These are phyloP conservation scores for Pseudochaenichthys georgianus DNA, from an alignment of 2,797 vertebrate species.

Conservation along the genomic window DNA sequence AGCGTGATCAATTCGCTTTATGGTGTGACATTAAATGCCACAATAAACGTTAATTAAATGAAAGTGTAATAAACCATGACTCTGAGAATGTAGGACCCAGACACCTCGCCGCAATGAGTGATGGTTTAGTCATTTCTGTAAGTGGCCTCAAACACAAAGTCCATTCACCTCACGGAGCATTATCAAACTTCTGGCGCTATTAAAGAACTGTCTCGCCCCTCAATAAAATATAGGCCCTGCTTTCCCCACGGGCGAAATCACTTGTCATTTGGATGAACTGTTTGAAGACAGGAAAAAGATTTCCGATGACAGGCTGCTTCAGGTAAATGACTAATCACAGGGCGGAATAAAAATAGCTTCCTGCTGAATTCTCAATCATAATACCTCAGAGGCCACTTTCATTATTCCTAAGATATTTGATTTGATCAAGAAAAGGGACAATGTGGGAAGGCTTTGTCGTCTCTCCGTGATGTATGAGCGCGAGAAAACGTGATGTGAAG, in stretches of 20 bases:
- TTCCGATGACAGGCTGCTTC: slow-evolving; percentile 80
- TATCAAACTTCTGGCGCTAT: slow-evolving; percentile 73
- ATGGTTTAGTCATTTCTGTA: slow-evolving; percentile 59
- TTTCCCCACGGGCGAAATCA: slow-evolving; percentile 70
- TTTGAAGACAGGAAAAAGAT: slow-evolving; percentile 81
- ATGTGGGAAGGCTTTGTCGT: slow-evolving; percentile 56
- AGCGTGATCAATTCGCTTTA: slow-evolving; percentile 14
- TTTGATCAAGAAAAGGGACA: slow-evolving; percentile 42
- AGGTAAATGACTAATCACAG: slow-evolving; percentile 81
- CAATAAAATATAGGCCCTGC: slow-evolving; percentile 74
- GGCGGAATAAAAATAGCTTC: slow-evolving; percentile 74
- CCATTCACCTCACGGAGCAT: slow-evolving; percentile 66
- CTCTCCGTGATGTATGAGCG: slow-evolving; percentile 61
- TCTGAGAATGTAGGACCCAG: slow-evolving; percentile 44
- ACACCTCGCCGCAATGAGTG: slow-evolving; percentile 55
- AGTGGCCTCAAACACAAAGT: slow-evolving; percentile 67
- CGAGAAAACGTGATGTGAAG: slow-evolving; percentile 67
- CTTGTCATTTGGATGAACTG: slow-evolving; percentile 75
- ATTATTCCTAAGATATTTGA: slow-evolving; percentile 59
- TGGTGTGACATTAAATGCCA: slow-evolving; percentile 27
- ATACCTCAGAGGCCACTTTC: slow-evolving; percentile 56
- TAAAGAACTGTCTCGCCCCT: slow-evolving; percentile 73
- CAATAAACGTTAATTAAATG: slow-evolving; percentile 26
- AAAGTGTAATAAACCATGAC: slow-evolving; percentile 30
- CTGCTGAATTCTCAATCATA: slow-evolving; percentile 57